A percentile compares a stretch with the other conserved stretches of the same genome.
These are phyloP conservation scores for Salpingus planirostris DNA, from an alignment of 2,888 invertebrate species.

Conservation along the genomic window DNA sequence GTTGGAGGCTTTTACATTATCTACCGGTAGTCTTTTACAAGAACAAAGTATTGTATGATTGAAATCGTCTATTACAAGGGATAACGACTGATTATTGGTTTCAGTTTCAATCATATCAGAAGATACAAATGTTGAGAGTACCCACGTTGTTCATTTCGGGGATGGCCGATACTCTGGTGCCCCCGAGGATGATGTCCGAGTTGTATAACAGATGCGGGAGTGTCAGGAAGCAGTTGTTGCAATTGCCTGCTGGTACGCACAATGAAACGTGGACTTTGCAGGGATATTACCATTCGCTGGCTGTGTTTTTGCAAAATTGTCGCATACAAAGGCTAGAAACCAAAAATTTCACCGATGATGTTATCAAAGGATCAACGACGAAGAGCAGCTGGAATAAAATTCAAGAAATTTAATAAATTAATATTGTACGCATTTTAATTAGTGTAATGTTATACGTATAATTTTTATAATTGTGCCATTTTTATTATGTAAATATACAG, in stretches of 20 bases:
- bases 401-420: no score
- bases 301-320: slow-evolving; percentile 46
- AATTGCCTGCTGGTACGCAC: slow-evolving; percentile 78
- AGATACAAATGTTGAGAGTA: slow-evolving; percentile 62
- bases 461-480: no score
- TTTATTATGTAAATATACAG: no score
- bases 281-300: slow-evolving; percentile 60
- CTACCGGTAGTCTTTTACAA: slow-evolving; percentile 80
- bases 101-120: slow-evolving; percentile 65
- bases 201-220: slow-evolving; percentile 69
- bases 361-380: no score
- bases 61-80: no score
- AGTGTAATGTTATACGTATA: no score
- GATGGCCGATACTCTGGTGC: slow-evolving; percentile 76
- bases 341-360: no score
- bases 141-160: slow-evolving; percentile 87
- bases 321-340: no score
- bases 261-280: slow-evolving; percentile 91
- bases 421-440: no score
- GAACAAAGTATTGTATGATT: slow-evolving; percentile 76
- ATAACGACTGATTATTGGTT: slow-evolving; percentile 7
- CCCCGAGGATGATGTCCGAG: slow-evolving; percentile 81
- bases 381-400: no score
- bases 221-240: slow-evolving; percentile 64
- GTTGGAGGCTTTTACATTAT: slow-evolving; percentile 61